Percentiles rank a stretch among this genome's conserved stretches.
Evolutionary conservation across 2,113 vertebrate species (phyloP).

Genomic region (Stegostoma tigrinum): DNA sequence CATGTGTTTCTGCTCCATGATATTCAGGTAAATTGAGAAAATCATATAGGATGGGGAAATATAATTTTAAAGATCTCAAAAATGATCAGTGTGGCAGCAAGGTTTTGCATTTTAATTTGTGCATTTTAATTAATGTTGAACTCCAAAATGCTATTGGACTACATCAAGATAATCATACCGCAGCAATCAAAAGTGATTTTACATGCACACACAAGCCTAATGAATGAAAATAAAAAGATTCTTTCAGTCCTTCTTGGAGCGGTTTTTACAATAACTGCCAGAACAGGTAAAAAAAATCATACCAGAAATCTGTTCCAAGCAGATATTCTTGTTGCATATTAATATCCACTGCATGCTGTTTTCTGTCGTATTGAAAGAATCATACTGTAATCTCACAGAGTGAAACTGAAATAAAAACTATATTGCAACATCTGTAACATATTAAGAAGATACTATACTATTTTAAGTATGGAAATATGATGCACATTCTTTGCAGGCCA

Average conservation of each 20-base stretch:
- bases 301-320: background rate
- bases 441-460: background rate
- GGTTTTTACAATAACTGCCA: background rate
- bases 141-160: background rate
- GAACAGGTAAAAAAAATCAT: background rate
- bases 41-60: background rate
- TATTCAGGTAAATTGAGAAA: background rate
- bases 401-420: background rate
- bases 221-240: background rate
- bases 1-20: background rate
- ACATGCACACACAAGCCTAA: background rate
- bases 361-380: background rate
- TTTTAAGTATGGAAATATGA: background rate
- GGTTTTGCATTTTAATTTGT: background rate
- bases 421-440: background rate
- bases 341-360: background rate
- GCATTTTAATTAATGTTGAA: background rate
- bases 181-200: background rate
- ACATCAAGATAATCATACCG: background rate
- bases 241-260: background rate
- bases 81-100: background rate
- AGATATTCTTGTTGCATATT: background rate
- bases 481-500: background rate
- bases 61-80: background rate
- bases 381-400: background rate